Percentiles rank a stretch among this genome's conserved stretches.
phyloP scores from a whole-genome alignment of 2,113 vertebrate genomes.

The Pholis gunnellus region DNA sequence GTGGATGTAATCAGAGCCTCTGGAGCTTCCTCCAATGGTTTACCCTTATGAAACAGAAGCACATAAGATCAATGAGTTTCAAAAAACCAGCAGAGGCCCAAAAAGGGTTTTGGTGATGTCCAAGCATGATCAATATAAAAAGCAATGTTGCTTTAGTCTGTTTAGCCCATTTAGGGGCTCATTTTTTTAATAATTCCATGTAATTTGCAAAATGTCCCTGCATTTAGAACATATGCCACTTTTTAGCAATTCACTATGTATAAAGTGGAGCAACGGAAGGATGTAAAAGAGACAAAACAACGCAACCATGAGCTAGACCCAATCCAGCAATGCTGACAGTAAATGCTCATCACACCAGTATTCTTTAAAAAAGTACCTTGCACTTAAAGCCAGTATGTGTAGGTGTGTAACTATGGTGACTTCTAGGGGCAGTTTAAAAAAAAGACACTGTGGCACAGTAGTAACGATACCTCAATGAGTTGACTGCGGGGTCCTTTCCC shows the following conservation, averaged over 20 bases:
- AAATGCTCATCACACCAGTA: background rate
- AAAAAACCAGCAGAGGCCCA: background rate
- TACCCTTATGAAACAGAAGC: constrained; percentile 50
- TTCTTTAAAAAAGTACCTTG: background rate
- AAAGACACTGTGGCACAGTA: background rate
- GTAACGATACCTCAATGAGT: constrained; percentile 71
- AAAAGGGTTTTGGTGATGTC: background rate
- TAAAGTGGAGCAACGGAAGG: too few species aligned
- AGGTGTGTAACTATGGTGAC: background rate
- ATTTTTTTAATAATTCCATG: background rate
- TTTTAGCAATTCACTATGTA: background rate
- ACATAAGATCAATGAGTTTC: background rate
- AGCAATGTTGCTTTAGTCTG: background rate
- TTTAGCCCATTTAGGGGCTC: background rate
- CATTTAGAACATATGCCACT: background rate
- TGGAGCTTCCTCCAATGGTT: constrained; percentile 48
- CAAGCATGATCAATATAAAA: background rate
- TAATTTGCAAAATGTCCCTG: background rate
- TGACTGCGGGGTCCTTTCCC: constrained; percentile 48
- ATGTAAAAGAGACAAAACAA: background rate
- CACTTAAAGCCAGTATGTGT: background rate
- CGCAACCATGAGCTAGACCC: background rate
- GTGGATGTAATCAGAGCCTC: constrained; percentile 44
- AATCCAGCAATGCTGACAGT: background rate
- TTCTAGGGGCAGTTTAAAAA: fast-evolving